Evolutionary conservation across 2,888 invertebrate genomes (phyloP).

Genomic region (Pachymerium ferrugineum): DNA sequence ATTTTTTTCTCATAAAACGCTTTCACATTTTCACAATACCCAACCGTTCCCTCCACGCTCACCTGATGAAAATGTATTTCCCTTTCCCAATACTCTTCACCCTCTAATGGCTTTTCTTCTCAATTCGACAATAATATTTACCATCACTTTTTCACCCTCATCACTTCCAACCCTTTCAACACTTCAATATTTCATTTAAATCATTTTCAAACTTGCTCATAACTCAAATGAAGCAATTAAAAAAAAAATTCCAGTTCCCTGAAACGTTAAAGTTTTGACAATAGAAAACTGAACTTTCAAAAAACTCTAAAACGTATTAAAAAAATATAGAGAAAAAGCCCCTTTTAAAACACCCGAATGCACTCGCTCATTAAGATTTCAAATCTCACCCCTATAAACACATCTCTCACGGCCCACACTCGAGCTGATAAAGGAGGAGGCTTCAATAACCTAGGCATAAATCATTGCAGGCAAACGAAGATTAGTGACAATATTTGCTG

Average conservation of each 20-base stretch:
- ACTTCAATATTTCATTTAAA: slow-evolving; percentile 1
- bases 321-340: background rate
- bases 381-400: slow-evolving; percentile 18
- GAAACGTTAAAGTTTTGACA: too few relatives aligned
- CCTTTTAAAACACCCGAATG: background rate
- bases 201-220: background rate
- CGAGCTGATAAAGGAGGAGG: slow-evolving; percentile 15
- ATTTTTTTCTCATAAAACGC: background rate
- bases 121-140: slow-evolving; percentile 18
- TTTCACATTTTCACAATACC: slow-evolving; percentile 17
- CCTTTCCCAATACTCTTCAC: slow-evolving; percentile 9
- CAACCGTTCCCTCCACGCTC: background rate
- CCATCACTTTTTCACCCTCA: slow-evolving; percentile 14
- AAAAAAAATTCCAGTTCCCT: too few relatives aligned
- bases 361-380: slow-evolving; percentile 6
- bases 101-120: slow-evolving; percentile 14
- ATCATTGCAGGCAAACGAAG: slow-evolving; percentile 18
- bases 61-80: slow-evolving; percentile 21
- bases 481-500: slow-evolving; percentile 21
- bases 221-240: background rate
- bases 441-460: slow-evolving; percentile 18
- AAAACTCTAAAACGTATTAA: background rate
- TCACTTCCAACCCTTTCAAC: background rate
- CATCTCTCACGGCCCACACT: slow-evolving; percentile 1
- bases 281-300: background rate